phyloP scores from a whole-genome alignment of 1,140 invertebrate genomes.

The Bombus breviceps region DNA sequence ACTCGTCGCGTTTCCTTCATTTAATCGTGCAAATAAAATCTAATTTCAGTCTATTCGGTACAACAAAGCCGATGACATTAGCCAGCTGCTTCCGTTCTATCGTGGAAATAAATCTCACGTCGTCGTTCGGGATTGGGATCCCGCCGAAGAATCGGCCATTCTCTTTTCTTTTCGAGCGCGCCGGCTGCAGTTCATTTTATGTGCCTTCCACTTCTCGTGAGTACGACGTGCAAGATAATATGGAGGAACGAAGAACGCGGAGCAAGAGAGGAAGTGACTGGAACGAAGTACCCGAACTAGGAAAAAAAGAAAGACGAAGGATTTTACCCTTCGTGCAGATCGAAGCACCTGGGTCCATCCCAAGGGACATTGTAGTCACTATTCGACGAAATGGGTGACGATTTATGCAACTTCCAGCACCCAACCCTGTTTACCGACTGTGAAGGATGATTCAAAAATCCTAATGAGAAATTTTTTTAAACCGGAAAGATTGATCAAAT shows the following conservation, averaged over 20 bases:
- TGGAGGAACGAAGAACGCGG: conserved; percentile 24
- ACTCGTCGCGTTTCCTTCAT: not conserved
- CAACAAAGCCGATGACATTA: conserved; percentile 63
- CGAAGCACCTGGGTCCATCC: conserved; percentile 58
- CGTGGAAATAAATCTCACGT: conserved; percentile 59
- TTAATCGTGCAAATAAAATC: conserved; percentile 6
- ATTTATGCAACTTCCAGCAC: conserved; percentile 51
- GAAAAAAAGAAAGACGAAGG: not conserved
- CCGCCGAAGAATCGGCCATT: conserved; percentile 21
- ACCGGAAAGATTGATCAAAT: too few species aligned
- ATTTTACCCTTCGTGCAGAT: conserved; percentile 42
- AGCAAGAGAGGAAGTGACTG: not conserved
- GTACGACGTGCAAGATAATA: conserved; percentile 62
- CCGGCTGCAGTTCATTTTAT: conserved; percentile 54
- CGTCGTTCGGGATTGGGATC: conserved; percentile 9
- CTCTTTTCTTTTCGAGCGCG: conserved; percentile 18
- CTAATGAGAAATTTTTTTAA: not conserved
- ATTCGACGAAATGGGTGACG: conserved; percentile 28
- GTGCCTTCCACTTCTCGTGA: conserved; percentile 32
- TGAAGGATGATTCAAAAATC: not conserved
- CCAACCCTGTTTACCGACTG: not conserved
- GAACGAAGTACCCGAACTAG: conserved; percentile 1
- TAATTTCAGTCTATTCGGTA: conserved; percentile 30
- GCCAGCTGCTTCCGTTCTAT: conserved; percentile 58
- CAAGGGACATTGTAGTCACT: conserved; percentile 34